phyloP scores from a whole-genome alignment of 1,140 invertebrate genomes.

The Achroia grisella region DNA sequence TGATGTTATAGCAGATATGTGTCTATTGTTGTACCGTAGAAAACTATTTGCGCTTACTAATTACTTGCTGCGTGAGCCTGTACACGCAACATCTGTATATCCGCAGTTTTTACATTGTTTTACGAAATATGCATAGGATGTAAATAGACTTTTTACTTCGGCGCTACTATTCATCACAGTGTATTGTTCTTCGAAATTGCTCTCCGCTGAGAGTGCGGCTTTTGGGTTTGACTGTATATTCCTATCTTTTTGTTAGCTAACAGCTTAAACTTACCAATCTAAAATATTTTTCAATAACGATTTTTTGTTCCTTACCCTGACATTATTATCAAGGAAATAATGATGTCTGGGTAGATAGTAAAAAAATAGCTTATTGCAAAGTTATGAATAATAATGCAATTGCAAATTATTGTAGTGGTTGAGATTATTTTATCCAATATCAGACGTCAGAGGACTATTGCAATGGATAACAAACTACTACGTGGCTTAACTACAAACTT shows the following conservation, averaged over 20 bases:
- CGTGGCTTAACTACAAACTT: no score
- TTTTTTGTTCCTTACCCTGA: not conserved
- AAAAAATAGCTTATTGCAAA: not conserved
- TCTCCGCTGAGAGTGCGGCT: slow-evolving; percentile 54
- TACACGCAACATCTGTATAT: slow-evolving; percentile 21
- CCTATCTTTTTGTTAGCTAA: slow-evolving; percentile 30
- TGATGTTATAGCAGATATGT: not conserved
- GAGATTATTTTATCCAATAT: no score
- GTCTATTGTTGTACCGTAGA: not conserved
- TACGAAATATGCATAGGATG: slow-evolving; percentile 55
- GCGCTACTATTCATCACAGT: slow-evolving; percentile 59
- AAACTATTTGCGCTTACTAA: slow-evolving; percentile 8
- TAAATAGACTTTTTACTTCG: slow-evolving; percentile 66
- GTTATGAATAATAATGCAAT: not conserved
- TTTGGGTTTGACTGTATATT: slow-evolving; percentile 42
- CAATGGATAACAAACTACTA: no score
- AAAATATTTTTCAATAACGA: not conserved
- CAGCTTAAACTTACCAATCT: slow-evolving; percentile 2
- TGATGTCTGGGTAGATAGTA: no score
- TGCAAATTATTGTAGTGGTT: no score
- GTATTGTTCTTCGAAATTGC: slow-evolving; percentile 70
- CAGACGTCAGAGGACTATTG: no score
- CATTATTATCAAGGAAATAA: not conserved
- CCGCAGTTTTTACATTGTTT: slow-evolving; percentile 35
- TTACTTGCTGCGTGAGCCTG: slow-evolving; percentile 13